Evolutionary conservation across 2,888 invertebrate genomes (phyloP), one percentile per base, ranked within the genome.

Genomic region (Plutella xylostella): DNA sequence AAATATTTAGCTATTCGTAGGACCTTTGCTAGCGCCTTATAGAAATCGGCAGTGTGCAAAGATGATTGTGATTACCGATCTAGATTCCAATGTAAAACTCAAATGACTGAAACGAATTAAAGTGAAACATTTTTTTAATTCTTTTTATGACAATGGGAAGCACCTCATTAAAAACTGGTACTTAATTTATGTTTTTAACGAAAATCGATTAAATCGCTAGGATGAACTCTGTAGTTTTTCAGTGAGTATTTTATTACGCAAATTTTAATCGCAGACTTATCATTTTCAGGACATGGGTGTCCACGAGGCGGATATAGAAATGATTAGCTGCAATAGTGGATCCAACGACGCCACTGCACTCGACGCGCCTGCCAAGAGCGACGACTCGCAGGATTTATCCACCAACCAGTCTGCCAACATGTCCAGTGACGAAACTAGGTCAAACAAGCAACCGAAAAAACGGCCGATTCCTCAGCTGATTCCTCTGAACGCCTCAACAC

Each of bases 381-480:
- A 73, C 38, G 60, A 59, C 45, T 55, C 60, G 48, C 58, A 65
- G 48, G 55, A 18, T 2, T 5, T 14, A 31, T 19, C 19, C 18
- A 18, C 18, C 18, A 19, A 35, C 11, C 11, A 35, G 12, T 35
- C 62, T 49, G 42, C 42, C n/a, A 60, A 56, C 43, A 63, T 55
- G 56, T 25, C 53, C 60, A 34, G 54, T 30, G 75, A 77, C 46
- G 79, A 76, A 35, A 49, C 55, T 11, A 75, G 63, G 52, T 56
- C 52, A 44, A 61, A 69, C 5, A 77, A 72, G 58, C 72, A 72
- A 46, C 65, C 52, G 51, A 69, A 66, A 54, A 80, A 72, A 56
- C 80, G 91, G 43, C 92, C 92, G 0, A 87, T 92, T 53, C 92
- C 92, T 42, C 92, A 91, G 67, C 85, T 92, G 38, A 92, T 92